Base-by-base conservation (phyloP, 2,888 invertebrate genomes). In the Amphipoea lucens region DNA sequence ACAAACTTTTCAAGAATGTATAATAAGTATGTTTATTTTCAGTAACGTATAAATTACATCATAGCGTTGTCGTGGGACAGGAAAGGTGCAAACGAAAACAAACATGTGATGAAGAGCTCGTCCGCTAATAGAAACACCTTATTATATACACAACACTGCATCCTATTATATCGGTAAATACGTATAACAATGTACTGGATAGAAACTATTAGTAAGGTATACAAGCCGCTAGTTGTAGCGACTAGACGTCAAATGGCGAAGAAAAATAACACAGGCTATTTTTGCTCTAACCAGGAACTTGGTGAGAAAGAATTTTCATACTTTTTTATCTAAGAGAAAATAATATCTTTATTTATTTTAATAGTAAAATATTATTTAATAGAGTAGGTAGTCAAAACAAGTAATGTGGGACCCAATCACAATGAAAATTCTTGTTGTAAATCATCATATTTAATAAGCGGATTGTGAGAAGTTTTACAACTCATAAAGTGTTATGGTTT, bases 31-130 rank as follows among this genome's bases (percentile, higher is more conserved):
- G 36, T 77, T 62, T 72, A 66, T 87, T 80, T 79, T 76, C 74
- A 74, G 74, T 79, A 23, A 82, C 78, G 85, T 82, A 83, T 87
- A 84, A 69, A 88, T 86, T 83, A 87, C 75, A 81, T 82, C 84
- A 86, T 68, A 73, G 70, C 82, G 67, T 68, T 84, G 89, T 90
- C 95, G 95, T 96, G 95, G 91, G 95, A 96, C 94, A 95, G 95
- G 95, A 95, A 94, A 94, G 93, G 91, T 92, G 91, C 84, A 89
- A 93, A 93, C 88, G 92, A 94, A 94, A 95, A 96, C 95, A 95
- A 94, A 92, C 92, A 89, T 81, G 89, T 87, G 87, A 83, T 91
- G 90, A 89, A 87, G 90, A 80, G 88, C 83, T 81, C 85, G 92
- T 94, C 91, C 91, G 92, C 82, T 90, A 85, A 90, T 91, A 91